These are phyloP conservation scores for Argyresthia goedartella DNA, from an alignment of 2,888 invertebrate species.

Conservation along the genomic window DNA sequence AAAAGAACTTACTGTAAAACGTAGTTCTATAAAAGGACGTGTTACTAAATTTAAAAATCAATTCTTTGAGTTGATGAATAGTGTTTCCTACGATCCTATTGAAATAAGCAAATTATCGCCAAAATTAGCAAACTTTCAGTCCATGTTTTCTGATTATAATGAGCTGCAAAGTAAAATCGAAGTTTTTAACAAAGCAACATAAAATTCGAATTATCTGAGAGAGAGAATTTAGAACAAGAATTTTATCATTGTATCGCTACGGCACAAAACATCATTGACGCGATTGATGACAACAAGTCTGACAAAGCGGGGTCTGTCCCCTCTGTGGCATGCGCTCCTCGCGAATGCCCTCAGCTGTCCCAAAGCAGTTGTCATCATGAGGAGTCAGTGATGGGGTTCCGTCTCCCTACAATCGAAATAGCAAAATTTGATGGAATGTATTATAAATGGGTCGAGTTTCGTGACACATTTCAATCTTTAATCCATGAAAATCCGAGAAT, in stretches of 20 bases:
- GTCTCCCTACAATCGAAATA: constrained; percentile 13
- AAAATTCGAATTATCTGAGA: not conserved
- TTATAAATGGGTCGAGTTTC: constrained; percentile 17
- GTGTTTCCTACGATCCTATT: too few species aligned
- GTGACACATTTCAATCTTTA: constrained; percentile 12
- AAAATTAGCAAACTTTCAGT: too few species aligned
- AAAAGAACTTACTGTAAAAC: too few species aligned
- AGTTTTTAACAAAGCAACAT: not conserved
- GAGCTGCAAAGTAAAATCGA: too few species aligned
- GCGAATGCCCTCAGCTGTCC: too few species aligned
- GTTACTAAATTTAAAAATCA: too few species aligned
- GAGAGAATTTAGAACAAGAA: not conserved
- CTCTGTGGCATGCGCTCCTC: constrained; percentile 3
- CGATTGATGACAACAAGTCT: not conserved
- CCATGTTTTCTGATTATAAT: too few species aligned
- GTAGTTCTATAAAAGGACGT: too few species aligned
- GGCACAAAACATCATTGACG: not conserved
- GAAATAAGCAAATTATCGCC: too few species aligned
- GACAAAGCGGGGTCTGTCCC: not conserved
- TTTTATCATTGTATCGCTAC: not conserved
- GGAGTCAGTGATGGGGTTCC: constrained; percentile 7
- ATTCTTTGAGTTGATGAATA: too few species aligned
- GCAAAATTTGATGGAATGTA: constrained; percentile 15
- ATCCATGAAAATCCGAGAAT: constrained; percentile 14
- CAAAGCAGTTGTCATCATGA: not conserved